Conservation (phyloP, 1,140 invertebrate genomes). For the Drosophila santomea region DNA sequence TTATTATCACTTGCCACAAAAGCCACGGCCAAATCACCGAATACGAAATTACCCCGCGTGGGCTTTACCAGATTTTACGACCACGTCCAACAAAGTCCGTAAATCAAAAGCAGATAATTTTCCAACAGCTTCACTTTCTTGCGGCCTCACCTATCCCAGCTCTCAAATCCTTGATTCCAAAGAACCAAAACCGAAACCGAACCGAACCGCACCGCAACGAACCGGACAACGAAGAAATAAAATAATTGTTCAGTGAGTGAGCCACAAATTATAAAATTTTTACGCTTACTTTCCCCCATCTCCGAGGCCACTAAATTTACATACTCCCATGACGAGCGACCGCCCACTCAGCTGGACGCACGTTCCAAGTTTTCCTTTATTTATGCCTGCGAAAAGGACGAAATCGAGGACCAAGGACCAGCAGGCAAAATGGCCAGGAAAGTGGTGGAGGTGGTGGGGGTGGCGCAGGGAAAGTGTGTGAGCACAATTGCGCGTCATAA, state of each 20-base stretch:
- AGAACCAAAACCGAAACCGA: background rate
- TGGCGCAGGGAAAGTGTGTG: constrained; percentile 53
- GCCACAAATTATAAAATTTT: constrained; percentile 80
- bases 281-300: constrained; percentile 55
- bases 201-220: background rate
- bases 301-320: constrained; percentile 67
- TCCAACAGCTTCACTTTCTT: constrained; percentile 39
- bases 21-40: constrained; percentile 32
- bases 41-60: constrained; percentile 32
- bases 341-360: constrained; percentile 62
- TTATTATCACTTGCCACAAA: constrained; percentile 45
- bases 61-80: constrained; percentile 61
- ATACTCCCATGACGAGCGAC: constrained; percentile 71
- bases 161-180: background rate
- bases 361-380: constrained; percentile 71
- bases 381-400: constrained; percentile 61
- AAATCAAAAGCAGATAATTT: constrained; percentile 81
- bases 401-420: constrained; percentile 1
- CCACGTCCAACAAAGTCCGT: constrained; percentile 53
- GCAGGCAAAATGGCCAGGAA: constrained; percentile 1
- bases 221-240: constrained; percentile 36
- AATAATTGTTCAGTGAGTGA: constrained; percentile 72
- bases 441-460: background rate
- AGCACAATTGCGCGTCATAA: constrained; percentile 80
- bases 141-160: constrained; percentile 43